These are phyloP conservation scores for Acheta domesticus DNA, from an alignment of 2,888 invertebrate genomes.

Conservation along the genomic window DNA sequence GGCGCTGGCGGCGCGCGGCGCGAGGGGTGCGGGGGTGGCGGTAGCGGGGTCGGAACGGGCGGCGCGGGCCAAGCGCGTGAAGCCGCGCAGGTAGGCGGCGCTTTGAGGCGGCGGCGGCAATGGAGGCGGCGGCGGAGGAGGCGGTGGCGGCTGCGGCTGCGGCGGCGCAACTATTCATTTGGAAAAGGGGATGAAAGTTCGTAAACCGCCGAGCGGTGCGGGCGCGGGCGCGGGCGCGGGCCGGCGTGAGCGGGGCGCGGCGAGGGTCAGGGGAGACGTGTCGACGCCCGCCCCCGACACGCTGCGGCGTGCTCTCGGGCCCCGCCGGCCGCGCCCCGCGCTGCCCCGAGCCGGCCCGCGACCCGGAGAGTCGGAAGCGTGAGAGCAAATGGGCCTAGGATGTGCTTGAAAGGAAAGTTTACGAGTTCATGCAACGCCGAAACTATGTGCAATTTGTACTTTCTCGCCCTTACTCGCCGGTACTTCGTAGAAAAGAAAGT, in stretches of 20 bases:
- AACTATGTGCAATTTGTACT: no score
- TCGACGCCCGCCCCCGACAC: neutral
- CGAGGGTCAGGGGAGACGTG: neutral
- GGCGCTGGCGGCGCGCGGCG: neutral
- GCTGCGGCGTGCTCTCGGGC: neutral
- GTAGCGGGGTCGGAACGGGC: neutral
- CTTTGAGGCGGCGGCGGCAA: conserved; percentile 11
- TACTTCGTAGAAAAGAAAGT: no score
- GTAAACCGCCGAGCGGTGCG: neutral
- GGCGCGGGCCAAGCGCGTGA: neutral
- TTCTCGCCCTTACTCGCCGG: no score
- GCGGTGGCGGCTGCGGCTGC: neutral
- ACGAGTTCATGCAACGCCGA: no score
- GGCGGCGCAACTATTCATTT: conserved; percentile 4
- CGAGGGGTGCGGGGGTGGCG: neutral
- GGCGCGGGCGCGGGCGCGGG: neutral
- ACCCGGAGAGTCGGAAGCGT: no score
- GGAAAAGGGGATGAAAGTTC: conserved; percentile 12
- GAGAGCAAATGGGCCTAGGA: no score
- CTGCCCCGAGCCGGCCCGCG: no score
- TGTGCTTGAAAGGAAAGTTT: no score
- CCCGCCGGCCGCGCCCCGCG: neutral
- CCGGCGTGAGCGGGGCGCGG: neutral
- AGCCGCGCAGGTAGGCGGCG: conserved; percentile 1
- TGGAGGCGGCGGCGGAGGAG: neutral